phyloP scores from a whole-genome alignment of 2,113 vertebrate species.

The Dicrurus megarhynchus region DNA sequence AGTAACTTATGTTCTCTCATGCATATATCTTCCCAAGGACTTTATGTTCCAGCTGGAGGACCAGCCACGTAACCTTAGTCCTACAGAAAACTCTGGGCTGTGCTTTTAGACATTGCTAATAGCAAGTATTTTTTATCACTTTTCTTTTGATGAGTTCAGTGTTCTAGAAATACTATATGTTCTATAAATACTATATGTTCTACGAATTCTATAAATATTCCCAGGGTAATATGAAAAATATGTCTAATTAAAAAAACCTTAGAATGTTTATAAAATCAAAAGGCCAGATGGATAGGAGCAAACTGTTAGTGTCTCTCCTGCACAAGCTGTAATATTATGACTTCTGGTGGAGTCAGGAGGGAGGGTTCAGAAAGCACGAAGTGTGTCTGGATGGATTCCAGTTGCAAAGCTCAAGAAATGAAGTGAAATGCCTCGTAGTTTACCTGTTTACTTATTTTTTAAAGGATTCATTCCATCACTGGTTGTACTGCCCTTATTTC shows the following conservation, averaged over 20 bases:
- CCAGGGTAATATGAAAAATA: not conserved
- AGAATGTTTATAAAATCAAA: not conserved
- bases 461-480: not conserved
- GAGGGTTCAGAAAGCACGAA: not conserved
- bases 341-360: not conserved
- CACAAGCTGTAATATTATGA: not conserved
- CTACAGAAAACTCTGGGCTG: not conserved
- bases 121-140: not conserved
- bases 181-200: not conserved
- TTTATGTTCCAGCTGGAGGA: not conserved
- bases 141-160: not conserved
- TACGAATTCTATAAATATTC: not conserved
- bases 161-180: not conserved
- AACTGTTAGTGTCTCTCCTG: not conserved
- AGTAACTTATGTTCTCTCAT: not conserved
- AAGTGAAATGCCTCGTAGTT: not conserved
- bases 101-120: not conserved
- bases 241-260: not conserved
- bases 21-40: not conserved
- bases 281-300: not conserved
- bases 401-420: not conserved
- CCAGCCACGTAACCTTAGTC: not conserved
- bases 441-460: slow-evolving; percentile 1
- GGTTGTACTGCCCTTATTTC: slow-evolving; percentile 11
- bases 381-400: not conserved